Evolutionary conservation across 2,113 vertebrate species (phyloP).

Genomic region (Centropus bengalensis): DNA sequence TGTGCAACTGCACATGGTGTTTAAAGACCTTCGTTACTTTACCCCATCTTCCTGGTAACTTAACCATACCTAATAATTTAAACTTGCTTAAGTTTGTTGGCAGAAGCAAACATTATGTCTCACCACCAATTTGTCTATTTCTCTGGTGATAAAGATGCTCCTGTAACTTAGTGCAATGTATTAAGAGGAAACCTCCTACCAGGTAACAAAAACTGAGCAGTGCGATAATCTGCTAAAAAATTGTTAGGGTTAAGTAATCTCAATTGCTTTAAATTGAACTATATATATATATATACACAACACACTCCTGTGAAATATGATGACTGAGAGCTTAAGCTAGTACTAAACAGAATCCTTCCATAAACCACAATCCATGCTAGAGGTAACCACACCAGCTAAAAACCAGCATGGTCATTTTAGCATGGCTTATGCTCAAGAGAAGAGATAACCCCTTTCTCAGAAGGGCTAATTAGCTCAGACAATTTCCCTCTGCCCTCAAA

Average conservation of each 20-base stretch:
- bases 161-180: background rate
- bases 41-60: background rate
- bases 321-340: background rate
- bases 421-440: background rate
- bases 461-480: background rate
- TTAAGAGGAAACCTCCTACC: background rate
- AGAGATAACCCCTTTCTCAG: background rate
- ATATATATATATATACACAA: no score
- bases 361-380: background rate
- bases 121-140: background rate
- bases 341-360: background rate
- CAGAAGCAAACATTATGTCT: background rate
- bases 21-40: background rate
- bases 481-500: background rate
- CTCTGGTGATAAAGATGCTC: background rate
- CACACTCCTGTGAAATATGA: background rate
- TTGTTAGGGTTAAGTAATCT: background rate
- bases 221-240: background rate
- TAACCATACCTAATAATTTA: background rate
- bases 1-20: background rate
- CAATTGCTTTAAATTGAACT: background rate
- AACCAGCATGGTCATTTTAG: background rate
- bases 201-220: background rate
- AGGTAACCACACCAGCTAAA: background rate
- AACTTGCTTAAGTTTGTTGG: background rate